Base-by-base conservation (phyloP, 2,888 invertebrate species). In the Eurois occulta region DNA sequence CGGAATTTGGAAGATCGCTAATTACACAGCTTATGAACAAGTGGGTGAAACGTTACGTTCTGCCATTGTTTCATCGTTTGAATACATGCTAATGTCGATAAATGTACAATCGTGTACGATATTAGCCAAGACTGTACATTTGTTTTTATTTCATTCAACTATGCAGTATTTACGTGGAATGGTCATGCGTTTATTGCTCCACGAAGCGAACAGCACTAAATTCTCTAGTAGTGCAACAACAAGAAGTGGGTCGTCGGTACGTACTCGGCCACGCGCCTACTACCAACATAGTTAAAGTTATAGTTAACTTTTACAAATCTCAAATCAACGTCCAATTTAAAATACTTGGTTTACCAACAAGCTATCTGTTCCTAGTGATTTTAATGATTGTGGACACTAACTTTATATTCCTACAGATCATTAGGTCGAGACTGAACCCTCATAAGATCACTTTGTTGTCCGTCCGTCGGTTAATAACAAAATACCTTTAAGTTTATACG, bases 21-120 rank as follows among this genome's bases (percentile, higher is more conserved):
- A 94, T 95, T 94, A 94, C 91, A 92, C 93, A 93, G 91, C 86
- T 86, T 84, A 88, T 92, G 94, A 91, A 88, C 92, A 95, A 92
- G 88, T 94, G 85, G 95, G 95, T 93, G 91, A 93, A 90, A 90
- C 89, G 91, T 89, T 91, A 91, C 85, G 84, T 89, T 84, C 75
- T 81, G 78, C 86, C 86, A 91, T 91, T 93, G 90, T 91, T 91
- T 88, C 89, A 78, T 78, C 66, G 77, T 80, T 80, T 81, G 77
- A 79, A 60, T 80, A 72, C 83, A 77, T 75, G 77, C 67, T 85
- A 64, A 74, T 77, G 71, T 80, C 77, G 77, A 85, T 85, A 73
- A 77, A 70, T 80, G 67, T 75, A 75, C 74, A 69, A 67, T 48
- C 66, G 67, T 41, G 64, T 62, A 78, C 70, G 68, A 76, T 77